These are phyloP conservation scores for Lepidotrigona ventralis DNA, from an alignment of 1,140 invertebrate species.

Conservation along the genomic window DNA sequence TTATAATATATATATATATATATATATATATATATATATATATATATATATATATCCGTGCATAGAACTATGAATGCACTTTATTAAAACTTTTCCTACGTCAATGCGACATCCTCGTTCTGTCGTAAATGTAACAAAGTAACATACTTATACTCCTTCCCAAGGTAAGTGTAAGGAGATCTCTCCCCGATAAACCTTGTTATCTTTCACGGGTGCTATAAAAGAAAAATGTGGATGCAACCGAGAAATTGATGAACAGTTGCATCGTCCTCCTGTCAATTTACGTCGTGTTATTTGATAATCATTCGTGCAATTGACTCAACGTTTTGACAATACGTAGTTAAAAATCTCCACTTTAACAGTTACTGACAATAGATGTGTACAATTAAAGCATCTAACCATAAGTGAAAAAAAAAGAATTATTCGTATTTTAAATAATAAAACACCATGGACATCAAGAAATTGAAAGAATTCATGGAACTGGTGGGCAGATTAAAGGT, in stretches of 20 bases:
- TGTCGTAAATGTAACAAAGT: no score
- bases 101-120: no score
- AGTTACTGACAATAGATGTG: neutral
- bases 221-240: neutral
- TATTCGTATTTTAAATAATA: neutral
- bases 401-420: neutral
- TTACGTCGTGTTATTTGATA: neutral
- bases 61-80: no score
- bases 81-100: no score
- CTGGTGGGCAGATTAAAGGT: constrained; percentile 83
- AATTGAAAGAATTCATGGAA: constrained; percentile 82
- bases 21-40: neutral
- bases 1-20: no score
- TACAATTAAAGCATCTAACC: neutral
- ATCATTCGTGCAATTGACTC: no score
- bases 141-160: no score
- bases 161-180: no score
- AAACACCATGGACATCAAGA: constrained; percentile 69
- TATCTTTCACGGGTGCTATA: no score
- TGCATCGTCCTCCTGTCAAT: no score
- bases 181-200: no score
- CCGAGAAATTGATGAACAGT: neutral
- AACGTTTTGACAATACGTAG: neutral
- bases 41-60: no score
- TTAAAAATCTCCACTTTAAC: neutral